These are phyloP conservation scores for Spodoptera littoralis DNA, from an alignment of 2,888 invertebrate genomes.

Conservation along the genomic window DNA sequence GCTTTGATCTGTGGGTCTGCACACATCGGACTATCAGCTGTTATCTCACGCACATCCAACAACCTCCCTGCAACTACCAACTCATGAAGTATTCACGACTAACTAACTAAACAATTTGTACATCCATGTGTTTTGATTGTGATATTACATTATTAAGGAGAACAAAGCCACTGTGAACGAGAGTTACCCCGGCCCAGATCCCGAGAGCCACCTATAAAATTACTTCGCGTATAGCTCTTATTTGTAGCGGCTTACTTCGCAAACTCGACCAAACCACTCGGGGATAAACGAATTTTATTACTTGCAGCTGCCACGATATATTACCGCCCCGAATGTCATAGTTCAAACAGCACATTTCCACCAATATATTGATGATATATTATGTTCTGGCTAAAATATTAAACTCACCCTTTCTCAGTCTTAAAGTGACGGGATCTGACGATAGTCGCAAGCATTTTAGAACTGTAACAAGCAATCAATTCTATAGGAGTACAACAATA, in stretches of 20 bases:
- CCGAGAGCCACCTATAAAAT: constrained; percentile 79
- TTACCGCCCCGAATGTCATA: constrained; percentile 63
- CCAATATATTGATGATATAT: constrained; percentile 47
- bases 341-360: constrained; percentile 58
- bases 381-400: constrained; percentile 58
- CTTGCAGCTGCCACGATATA: constrained; percentile 67
- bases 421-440: constrained; percentile 96
- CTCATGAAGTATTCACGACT: constrained; percentile 29
- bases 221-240: constrained; percentile 74
- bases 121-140: constrained; percentile 30
- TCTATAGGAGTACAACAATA: constrained; percentile 19
- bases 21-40: constrained; percentile 59
- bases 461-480: constrained; percentile 91
- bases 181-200: constrained; percentile 70
- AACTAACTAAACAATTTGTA: constrained; percentile 33
- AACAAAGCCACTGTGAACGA: constrained; percentile 74
- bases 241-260: constrained; percentile 76
- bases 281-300: constrained; percentile 79
- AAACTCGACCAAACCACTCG: constrained; percentile 74
- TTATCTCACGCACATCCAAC: constrained; percentile 51
- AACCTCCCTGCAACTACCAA: constrained; percentile 45
- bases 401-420: constrained; percentile 95
- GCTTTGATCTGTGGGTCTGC: constrained; percentile 96
- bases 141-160: constrained; percentile 73
- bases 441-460: constrained; percentile 97